These are phyloP conservation scores for Hoplostethus atlanticus DNA, from an alignment of 2,797 vertebrate genomes.

Conservation along the genomic window DNA sequence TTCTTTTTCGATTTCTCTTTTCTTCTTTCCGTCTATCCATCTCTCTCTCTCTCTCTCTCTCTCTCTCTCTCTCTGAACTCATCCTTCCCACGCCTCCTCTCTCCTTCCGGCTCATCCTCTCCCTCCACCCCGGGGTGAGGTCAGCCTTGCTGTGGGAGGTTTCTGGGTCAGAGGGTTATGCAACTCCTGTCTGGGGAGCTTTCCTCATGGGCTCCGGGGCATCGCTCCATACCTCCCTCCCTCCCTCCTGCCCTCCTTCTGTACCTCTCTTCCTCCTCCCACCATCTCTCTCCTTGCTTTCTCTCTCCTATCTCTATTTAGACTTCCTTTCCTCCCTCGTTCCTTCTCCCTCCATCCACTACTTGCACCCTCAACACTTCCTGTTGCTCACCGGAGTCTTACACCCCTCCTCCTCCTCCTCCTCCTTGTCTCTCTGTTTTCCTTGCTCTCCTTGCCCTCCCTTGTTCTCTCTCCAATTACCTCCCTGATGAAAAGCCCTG, in stretches of 20 bases:
- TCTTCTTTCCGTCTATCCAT: neutral
- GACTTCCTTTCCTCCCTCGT: no score
- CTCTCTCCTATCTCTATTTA: no score
- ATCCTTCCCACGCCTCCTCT: neutral
- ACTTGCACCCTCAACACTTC: neutral
- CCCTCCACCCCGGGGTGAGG: neutral
- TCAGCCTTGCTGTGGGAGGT: conserved; percentile 29
- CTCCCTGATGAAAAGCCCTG: neutral
- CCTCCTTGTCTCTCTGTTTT: no score
- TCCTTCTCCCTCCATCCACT: neutral
- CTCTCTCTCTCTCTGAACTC: neutral
- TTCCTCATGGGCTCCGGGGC: no score
- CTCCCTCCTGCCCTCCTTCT: no score
- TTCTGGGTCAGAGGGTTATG: conserved; percentile 69
- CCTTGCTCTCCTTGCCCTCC: neutral
- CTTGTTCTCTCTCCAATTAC: neutral
- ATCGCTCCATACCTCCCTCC: no score
- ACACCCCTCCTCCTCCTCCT: neutral
- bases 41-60: neutral
- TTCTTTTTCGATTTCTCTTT: neutral
- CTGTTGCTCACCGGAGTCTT: neutral
- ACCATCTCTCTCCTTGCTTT: no score
- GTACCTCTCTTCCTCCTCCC: no score
- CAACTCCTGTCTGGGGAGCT: conserved; percentile 47
- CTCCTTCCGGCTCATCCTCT: neutral